Evolutionary conservation across 2,113 vertebrate species (phyloP), one percentile per base, ranked within the genome.

Genomic region (Dunckerocampus dactyliophorus): DNA sequence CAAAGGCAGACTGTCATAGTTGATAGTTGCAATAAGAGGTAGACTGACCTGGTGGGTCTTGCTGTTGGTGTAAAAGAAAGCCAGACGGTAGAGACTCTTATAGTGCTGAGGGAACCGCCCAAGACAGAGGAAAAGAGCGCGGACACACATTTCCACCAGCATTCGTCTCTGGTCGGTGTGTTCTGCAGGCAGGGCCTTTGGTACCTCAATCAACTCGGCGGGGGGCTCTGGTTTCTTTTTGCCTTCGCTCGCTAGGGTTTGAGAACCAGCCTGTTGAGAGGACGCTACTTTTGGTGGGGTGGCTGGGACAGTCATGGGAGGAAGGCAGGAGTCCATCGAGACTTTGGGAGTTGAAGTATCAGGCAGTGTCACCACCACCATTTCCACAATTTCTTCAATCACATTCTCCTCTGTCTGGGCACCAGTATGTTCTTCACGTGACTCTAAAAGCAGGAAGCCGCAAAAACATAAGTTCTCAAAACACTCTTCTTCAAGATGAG

Each of bases 91-190:
- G 46, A 99, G 93, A 72, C 95, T 98, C 89, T 98, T 98, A 84
- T 99, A 99, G 90, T 99, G 97, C 90, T 99, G 97, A 0, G 97
- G 96, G 74, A 97, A 98, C 68, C 96, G 95, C 74, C 93, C 86
- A 54, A 99, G 93, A 83, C 96, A 99, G 49, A 98, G 88, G 76
- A 89, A 96, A 71, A 99, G 92, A 16, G 93, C 88, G 3, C 92
- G 65, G 7, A 94, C 85, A 16, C 95, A 98, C 87, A 95, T 92
- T 54, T 97, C 94, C 0, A 94, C 92, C 71, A 99, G 92, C 80
- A 95, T 90, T 59, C 89, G 89, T 12, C 91, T 91, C 89, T 95
- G 96, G n/a, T 95, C 96, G 21, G 75, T 88, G 0, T 76, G 84
- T 0, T 92, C 95, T 0, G 84, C 28, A 0, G 95, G 96, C 31